Conservation (phyloP, 2,888 invertebrate genomes). For the Gymnoscelis rufifasciata region DNA sequence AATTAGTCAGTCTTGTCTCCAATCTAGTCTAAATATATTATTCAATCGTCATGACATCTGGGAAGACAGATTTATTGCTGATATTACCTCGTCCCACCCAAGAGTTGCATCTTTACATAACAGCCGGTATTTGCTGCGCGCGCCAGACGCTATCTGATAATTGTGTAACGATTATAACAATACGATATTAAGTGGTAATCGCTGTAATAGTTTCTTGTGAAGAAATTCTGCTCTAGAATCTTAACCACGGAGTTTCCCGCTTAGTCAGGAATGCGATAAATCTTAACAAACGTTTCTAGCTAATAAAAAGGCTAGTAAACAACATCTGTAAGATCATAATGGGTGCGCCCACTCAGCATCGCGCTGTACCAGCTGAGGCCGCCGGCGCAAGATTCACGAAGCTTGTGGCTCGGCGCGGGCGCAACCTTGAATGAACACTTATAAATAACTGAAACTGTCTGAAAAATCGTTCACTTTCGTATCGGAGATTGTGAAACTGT, state of each 20-base stretch:
- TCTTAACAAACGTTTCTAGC: not conserved
- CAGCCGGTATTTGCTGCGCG: conserved; percentile 1
- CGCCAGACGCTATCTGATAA: conserved; percentile 14
- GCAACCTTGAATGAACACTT: conserved; percentile 21
- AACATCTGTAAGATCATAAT: conserved; percentile 8
- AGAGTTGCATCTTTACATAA: conserved; percentile 9
- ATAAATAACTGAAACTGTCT: conserved; percentile 11
- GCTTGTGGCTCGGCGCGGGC: conserved; percentile 9
- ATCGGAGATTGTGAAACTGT: no score
- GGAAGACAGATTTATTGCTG: not conserved
- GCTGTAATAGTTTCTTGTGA: no score
- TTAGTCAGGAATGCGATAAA: not conserved
- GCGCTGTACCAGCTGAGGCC: conserved; percentile 4
- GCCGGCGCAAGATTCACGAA: conserved; percentile 8
- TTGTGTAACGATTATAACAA: conserved; percentile 14
- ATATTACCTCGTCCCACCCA: no score
- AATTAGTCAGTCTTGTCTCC: no score
- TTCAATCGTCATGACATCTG: no score
- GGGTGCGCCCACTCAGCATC: conserved; percentile 1
- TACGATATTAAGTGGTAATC: conserved; percentile 4
- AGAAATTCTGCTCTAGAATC: no score
- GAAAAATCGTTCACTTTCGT: not conserved
- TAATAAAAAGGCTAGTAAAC: conserved; percentile 12
- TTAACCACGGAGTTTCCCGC: not conserved
- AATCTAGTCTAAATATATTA: no score